Conservation (phyloP, 1,140 invertebrate genomes). For the Andricus grossulariae region DNA sequence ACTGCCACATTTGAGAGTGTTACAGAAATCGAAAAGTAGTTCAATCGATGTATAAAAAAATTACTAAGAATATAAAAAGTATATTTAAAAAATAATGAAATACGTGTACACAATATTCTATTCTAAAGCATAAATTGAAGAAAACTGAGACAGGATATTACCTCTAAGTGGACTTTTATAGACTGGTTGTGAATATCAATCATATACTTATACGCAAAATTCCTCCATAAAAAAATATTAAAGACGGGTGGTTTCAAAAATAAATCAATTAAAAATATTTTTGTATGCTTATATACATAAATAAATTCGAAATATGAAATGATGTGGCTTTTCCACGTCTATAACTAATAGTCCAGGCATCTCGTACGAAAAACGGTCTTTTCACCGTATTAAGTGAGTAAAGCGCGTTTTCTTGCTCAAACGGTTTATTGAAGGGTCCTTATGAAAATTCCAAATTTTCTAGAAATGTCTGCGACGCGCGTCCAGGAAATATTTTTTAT, state of each 20-base stretch:
- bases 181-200: constrained; percentile 12
- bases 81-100: background rate
- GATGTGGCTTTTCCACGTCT: too few species aligned
- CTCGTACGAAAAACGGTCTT: too few species aligned
- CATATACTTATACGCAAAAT: background rate
- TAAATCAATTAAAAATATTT: background rate
- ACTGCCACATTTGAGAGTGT: too few species aligned
- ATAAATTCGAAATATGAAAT: background rate
- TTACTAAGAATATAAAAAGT: background rate
- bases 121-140: constrained; percentile 9
- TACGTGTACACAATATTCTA: background rate
- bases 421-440: too few species aligned
- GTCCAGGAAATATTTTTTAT: too few species aligned
- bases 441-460: too few species aligned
- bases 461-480: too few species aligned
- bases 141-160: background rate
- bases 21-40: background rate
- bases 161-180: constrained; percentile 4
- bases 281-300: background rate
- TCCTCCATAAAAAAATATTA: background rate
- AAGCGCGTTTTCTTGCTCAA: too few species aligned
- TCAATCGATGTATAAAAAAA: background rate
- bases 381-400: too few species aligned
- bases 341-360: too few species aligned
- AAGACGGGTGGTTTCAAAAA: background rate